These are phyloP conservation scores for Anomalospiza imberbis DNA, from an alignment of 2,797 vertebrate species.

Conservation along the genomic window DNA sequence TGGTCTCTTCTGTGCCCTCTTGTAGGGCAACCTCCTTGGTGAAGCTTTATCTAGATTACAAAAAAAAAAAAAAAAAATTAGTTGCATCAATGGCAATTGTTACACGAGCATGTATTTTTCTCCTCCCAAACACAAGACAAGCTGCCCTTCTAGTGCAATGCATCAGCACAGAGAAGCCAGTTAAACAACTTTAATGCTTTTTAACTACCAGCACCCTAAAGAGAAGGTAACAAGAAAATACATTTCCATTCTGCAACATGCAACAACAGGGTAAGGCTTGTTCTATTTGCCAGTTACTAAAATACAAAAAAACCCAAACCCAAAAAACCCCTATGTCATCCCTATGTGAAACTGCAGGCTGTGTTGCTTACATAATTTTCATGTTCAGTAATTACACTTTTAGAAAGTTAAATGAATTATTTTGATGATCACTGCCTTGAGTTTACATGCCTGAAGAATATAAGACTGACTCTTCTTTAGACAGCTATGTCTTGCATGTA, in stretches of 20 bases:
- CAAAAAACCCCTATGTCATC: neutral
- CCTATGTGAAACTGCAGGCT: neutral
- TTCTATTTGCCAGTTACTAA: neutral
- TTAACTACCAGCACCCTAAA: neutral
- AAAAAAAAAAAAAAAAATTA: neutral
- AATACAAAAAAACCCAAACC: neutral
- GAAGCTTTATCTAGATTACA: constrained; percentile 90
- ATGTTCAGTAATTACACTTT: neutral
- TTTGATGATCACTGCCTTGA: neutral
- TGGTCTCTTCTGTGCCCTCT: constrained; percentile 93
- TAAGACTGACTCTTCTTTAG: neutral
- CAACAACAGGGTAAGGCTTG: neutral
- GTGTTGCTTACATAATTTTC: neutral
- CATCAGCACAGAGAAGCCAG: neutral
- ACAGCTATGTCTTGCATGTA: neutral
- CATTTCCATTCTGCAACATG: neutral
- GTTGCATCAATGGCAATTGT: neutral
- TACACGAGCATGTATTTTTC: neutral
- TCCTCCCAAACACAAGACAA: neutral
- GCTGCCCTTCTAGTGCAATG: neutral
- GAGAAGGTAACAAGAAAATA: neutral
- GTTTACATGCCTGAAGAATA: neutral
- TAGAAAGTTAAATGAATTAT: neutral
- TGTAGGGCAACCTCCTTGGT: constrained; percentile 90
- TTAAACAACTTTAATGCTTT: neutral